phyloP scores from a whole-genome alignment of 2,797 vertebrate species.

The Phoxinus dragarum region DNA sequence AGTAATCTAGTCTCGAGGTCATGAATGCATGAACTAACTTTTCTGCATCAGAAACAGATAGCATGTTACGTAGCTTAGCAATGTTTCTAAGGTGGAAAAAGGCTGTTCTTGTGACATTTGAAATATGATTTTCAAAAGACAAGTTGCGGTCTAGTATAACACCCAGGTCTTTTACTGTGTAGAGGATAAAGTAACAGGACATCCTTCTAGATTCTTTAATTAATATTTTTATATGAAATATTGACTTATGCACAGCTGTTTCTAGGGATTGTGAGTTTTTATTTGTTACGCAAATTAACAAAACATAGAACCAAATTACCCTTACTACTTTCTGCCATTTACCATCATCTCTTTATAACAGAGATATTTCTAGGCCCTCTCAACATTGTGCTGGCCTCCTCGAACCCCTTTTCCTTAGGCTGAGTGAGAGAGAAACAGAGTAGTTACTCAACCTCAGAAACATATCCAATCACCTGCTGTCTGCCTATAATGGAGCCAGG shows the following conservation, averaged over 20 bases:
- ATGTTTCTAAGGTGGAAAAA: too few relatives aligned
- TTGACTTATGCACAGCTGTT: not conserved
- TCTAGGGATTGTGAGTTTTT: not conserved
- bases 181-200: too few relatives aligned
- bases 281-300: not conserved
- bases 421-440: constrained; percentile 48
- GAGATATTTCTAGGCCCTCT: constrained; percentile 51
- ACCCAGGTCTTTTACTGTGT: too few relatives aligned
- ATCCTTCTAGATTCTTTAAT: too few relatives aligned
- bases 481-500: constrained; percentile 63
- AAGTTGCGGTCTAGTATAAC: too few relatives aligned
- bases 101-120: too few relatives aligned
- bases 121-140: too few relatives aligned
- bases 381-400: constrained; percentile 21
- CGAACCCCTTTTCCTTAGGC: constrained; percentile 45
- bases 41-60: too few relatives aligned
- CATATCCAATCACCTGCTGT: constrained; percentile 63
- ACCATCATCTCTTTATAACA: constrained; percentile 46
- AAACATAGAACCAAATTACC: constrained; percentile 47
- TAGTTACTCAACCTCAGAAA: constrained; percentile 59
- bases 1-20: too few relatives aligned
- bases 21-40: too few relatives aligned
- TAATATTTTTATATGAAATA: not conserved
- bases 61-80: too few relatives aligned
- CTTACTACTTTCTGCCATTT: constrained; percentile 51